These are phyloP conservation scores for Sipha flava DNA, from an alignment of 1,140 invertebrate genomes.

Conservation along the genomic window DNA sequence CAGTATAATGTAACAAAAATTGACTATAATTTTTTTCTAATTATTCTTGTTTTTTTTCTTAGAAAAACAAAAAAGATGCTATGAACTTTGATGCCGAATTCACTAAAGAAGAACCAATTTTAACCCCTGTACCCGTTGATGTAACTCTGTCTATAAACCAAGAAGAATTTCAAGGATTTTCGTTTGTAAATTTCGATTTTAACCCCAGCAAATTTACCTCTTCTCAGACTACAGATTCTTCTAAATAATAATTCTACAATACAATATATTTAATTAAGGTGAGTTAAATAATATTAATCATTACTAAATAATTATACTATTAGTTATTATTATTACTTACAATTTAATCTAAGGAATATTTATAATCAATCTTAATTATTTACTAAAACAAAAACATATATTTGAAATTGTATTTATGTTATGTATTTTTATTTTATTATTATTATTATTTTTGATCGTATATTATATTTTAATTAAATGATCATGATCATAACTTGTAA, in stretches of 20 bases:
- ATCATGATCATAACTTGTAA: no score
- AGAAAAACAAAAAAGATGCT: conserved; percentile 96
- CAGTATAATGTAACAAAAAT: neutral
- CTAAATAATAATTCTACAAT: neutral
- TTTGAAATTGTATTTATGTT: neutral
- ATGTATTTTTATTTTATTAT: neutral
- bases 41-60: conserved; percentile 42
- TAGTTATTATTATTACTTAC: no score
- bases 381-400: neutral
- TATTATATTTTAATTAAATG: no score
- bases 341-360: no score
- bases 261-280: neutral
- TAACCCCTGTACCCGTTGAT: conserved; percentile 87
- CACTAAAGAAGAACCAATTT: conserved; percentile 91
- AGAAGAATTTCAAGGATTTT: conserved; percentile 95
- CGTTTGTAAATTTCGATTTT: conserved; percentile 90
- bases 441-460: no score
- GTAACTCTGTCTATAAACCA: conserved; percentile 90
- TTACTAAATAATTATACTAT: no score
- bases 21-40: neutral
- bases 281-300: neutral
- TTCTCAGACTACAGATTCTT: conserved; percentile 32
- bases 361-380: no score
- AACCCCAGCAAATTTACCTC: conserved; percentile 52
- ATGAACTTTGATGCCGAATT: conserved; percentile 99